phyloP scores from a whole-genome alignment of 1,140 invertebrate genomes.

The Pseudomyrmex dendroicus region DNA sequence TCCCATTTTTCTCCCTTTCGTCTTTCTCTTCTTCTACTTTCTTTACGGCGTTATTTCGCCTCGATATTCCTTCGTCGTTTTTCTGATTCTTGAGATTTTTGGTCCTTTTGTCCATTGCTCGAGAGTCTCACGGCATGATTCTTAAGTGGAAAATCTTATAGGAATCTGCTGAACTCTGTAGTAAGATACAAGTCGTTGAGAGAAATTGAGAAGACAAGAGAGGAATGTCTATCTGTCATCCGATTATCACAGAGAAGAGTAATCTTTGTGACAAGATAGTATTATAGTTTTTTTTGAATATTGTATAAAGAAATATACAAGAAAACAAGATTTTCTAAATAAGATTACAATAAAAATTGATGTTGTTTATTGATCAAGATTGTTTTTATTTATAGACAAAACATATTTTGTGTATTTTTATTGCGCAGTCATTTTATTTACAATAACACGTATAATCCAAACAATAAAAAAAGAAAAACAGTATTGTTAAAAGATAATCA shows the following conservation, averaged over 20 bases:
- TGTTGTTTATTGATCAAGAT: not conserved
- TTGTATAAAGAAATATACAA: not conserved
- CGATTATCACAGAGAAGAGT: not conserved
- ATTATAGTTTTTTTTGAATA: not conserved
- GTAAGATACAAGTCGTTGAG: constrained; percentile 5
- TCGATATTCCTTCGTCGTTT: constrained; percentile 41
- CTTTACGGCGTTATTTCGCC: constrained; percentile 18
- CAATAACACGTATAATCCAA: not conserved
- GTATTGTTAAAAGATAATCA: not conserved
- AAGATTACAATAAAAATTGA: not conserved
- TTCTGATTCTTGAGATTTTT: constrained; percentile 55
- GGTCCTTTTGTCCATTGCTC: constrained; percentile 61
- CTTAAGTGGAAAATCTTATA: constrained; percentile 48
- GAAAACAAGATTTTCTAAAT: not conserved
- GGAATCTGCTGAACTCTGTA: constrained; percentile 14
- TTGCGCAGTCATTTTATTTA: not conserved
- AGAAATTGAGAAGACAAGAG: constrained; percentile 6
- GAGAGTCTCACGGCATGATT: constrained; percentile 53
- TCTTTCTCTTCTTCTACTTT: constrained; percentile 50
- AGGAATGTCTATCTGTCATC: constrained; percentile 8
- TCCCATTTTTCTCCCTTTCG: not conserved
- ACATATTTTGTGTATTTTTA: not conserved
- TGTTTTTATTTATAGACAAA: not conserved
- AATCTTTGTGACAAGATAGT: constrained; percentile 31
- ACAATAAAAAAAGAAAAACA: not conserved